Evolutionary conservation across 2,797 vertebrate genomes (phyloP).

Genomic region (Hephaestus fuliginosus): DNA sequence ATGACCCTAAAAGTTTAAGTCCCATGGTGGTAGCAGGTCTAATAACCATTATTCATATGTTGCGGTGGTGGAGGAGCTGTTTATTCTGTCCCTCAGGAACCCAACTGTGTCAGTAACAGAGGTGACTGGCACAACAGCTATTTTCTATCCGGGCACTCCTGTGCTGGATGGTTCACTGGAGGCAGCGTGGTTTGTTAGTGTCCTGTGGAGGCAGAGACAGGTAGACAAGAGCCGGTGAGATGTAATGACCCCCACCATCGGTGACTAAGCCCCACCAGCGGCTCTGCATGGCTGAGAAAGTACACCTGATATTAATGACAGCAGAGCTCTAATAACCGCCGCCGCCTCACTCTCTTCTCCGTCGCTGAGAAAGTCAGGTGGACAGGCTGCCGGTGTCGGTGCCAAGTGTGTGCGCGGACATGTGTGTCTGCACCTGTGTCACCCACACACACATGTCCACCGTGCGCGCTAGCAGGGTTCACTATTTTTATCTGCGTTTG

Average conservation of each 20-base stretch:
- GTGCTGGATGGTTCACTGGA: conserved; percentile 63
- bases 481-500: neutral
- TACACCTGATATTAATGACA: conserved; percentile 78
- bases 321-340: conserved; percentile 71
- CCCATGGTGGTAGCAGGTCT: conserved; percentile 39
- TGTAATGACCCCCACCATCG: conserved; percentile 70
- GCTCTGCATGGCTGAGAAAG: conserved; percentile 72
- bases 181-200: conserved; percentile 70
- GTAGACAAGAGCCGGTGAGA: conserved; percentile 69
- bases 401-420: conserved; percentile 24
- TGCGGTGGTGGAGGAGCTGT: conserved; percentile 30
- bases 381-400: conserved; percentile 46
- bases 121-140: conserved; percentile 61
- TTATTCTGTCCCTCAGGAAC: conserved; percentile 38
- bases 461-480: neutral
- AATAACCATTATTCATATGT: conserved; percentile 70
- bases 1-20: conserved; percentile 51
- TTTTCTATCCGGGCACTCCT: conserved; percentile 60
- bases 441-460: conserved; percentile 27
- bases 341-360: conserved; percentile 35
- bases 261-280: conserved; percentile 62
- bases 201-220: conserved; percentile 64
- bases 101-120: conserved; percentile 42
- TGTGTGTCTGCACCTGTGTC: conserved; percentile 45
- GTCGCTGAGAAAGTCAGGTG: conserved; percentile 38